Evolutionary conservation across 1,140 invertebrate species (phyloP).

Genomic region (Asobara japonica): DNA sequence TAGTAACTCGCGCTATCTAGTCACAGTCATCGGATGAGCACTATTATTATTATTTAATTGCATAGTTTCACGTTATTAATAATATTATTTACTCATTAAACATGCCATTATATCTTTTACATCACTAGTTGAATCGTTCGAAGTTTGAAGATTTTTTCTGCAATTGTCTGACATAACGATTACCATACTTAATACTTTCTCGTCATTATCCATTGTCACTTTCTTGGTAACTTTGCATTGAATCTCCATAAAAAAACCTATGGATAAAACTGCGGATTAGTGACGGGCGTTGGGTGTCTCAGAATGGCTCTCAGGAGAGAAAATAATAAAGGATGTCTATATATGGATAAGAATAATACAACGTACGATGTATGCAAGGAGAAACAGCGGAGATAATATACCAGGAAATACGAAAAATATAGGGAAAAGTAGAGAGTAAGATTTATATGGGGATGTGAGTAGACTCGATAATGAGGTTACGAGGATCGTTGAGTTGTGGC

Average conservation of each 20-base stretch:
- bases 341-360: background rate
- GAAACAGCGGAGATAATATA: slow-evolving; percentile 19
- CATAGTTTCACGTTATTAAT: slow-evolving; percentile 19
- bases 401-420: background rate
- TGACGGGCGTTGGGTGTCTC: background rate
- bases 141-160: background rate
- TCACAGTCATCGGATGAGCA: slow-evolving; percentile 56
- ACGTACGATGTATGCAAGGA: background rate
- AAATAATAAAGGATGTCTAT: background rate
- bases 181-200: background rate
- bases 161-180: background rate
- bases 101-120: background rate
- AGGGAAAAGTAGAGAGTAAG: background rate
- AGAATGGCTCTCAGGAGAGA: background rate
- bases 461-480: background rate
- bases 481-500: slow-evolving; percentile 10
- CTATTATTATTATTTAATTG: slow-evolving; percentile 28
- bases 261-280: background rate
- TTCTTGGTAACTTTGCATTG: background rate
- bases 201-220: background rate
- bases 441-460: background rate
- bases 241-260: background rate
- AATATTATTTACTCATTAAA: slow-evolving; percentile 14
- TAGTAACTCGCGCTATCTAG: slow-evolving; percentile 43
- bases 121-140: background rate